phyloP scores from a whole-genome alignment of 30 jellyfish, hydroid and myxozoan genomes.

The Mastigias papua region DNA sequence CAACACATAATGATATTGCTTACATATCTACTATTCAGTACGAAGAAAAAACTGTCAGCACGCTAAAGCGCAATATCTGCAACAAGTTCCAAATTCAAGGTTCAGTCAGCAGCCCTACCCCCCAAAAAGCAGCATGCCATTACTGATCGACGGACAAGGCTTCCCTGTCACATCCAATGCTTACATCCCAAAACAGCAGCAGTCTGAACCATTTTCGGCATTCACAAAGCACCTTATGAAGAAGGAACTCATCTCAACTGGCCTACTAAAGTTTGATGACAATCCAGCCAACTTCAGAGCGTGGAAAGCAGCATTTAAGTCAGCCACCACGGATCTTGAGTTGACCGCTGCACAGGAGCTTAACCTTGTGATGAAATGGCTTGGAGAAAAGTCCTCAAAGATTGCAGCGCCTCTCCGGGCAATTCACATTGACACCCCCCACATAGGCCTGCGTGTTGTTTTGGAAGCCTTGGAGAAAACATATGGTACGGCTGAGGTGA shows the following conservation, averaged over 20 bases:
- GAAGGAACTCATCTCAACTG: conserved; percentile 27
- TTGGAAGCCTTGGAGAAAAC: conserved; percentile 29
- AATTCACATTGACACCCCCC: conserved; percentile 29
- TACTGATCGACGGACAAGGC: neutral
- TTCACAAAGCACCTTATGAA: conserved; percentile 45
- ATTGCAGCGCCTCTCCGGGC: conserved; percentile 16
- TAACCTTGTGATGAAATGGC: conserved; percentile 48
- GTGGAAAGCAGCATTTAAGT: conserved; percentile 31
- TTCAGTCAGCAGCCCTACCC: conserved; percentile 10
- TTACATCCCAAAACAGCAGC: neutral
- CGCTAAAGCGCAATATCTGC: too few species aligned
- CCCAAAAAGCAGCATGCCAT: neutral
- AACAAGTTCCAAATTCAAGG: conserved; percentile 1
- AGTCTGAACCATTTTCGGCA: neutral
- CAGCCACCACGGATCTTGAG: conserved; percentile 45
- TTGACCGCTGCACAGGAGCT: conserved; percentile 41
- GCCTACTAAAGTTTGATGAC: conserved; percentile 37
- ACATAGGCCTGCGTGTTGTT: conserved; percentile 19
- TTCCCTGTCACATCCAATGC: neutral
- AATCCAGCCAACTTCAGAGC: conserved; percentile 48
- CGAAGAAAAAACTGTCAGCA: too few species aligned
- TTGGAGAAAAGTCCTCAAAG: conserved; percentile 32
- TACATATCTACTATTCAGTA: too few species aligned
- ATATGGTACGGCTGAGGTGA: conserved; percentile 37
- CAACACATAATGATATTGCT: too few species aligned